phyloP scores from a whole-genome alignment of 2,113 vertebrate species.

The Halcyon malimbica region DNA sequence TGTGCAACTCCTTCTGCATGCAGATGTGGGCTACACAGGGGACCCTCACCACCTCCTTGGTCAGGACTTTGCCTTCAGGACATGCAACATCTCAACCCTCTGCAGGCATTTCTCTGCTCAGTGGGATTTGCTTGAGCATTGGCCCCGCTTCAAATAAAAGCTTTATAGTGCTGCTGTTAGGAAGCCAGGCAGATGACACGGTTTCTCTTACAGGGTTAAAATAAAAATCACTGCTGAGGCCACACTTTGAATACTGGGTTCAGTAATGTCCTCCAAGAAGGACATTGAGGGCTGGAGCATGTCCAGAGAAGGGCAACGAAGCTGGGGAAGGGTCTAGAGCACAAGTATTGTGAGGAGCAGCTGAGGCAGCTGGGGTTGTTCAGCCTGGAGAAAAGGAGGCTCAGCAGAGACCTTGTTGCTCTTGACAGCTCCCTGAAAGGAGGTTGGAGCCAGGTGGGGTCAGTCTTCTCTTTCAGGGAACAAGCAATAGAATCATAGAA shows the following conservation, averaged over 20 bases:
- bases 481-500: too few species aligned
- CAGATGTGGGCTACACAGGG: accelerated
- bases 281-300: too few species aligned
- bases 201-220: not conserved
- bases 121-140: not conserved
- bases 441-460: too few species aligned
- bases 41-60: not conserved
- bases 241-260: not conserved
- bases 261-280: too few species aligned
- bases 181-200: not conserved
- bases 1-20: not conserved
- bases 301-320: too few species aligned
- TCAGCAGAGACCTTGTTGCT: too few species aligned
- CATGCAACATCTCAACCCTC: not conserved
- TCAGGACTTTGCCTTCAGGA: not conserved
- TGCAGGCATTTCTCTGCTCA: not conserved
- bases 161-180: not conserved
- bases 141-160: not conserved
- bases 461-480: too few species aligned
- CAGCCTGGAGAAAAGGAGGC: too few species aligned
- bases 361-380: too few species aligned
- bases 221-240: not conserved
- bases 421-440: too few species aligned
- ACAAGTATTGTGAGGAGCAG: too few species aligned
- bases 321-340: too few species aligned